Conservation (phyloP, 2,113 vertebrate genomes). For the Himantopus leucocephalus region DNA sequence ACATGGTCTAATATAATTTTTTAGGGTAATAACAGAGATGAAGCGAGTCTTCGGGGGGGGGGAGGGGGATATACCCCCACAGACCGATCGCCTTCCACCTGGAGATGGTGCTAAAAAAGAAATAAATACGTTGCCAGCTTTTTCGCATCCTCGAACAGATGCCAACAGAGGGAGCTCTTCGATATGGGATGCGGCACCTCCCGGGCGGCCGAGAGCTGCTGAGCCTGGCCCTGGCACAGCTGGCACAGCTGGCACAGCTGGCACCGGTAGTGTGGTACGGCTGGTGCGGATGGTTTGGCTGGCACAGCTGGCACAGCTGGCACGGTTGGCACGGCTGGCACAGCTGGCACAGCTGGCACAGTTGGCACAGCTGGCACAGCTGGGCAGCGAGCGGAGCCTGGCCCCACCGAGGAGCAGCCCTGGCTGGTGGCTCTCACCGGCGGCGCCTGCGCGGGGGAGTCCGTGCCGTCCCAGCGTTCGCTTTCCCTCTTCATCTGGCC, state of each 20-base stretch:
- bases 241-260: neutral
- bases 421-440: neutral
- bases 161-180: slow-evolving; percentile 71
- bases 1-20: rapidly evolving
- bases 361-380: neutral
- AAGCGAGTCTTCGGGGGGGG: neutral
- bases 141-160: neutral
- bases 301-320: neutral
- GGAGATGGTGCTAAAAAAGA: neutral
- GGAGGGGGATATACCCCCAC: rapidly evolving
- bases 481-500: too few species aligned
- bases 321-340: neutral
- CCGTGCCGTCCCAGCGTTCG: rapidly evolving
- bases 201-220: rapidly evolving
- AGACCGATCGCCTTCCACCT: rapidly evolving
- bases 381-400: neutral
- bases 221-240: neutral
- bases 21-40: rapidly evolving
- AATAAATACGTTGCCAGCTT: neutral
- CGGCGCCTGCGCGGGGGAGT: neutral
- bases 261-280: too few species aligned
- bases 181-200: slow-evolving; percentile 52
- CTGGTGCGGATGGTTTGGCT: neutral
- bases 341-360: too few species aligned
- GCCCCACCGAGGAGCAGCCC: neutral